These are phyloP conservation scores for Adela reaumurella DNA, from an alignment of 2,888 invertebrate species.

Conservation along the genomic window DNA sequence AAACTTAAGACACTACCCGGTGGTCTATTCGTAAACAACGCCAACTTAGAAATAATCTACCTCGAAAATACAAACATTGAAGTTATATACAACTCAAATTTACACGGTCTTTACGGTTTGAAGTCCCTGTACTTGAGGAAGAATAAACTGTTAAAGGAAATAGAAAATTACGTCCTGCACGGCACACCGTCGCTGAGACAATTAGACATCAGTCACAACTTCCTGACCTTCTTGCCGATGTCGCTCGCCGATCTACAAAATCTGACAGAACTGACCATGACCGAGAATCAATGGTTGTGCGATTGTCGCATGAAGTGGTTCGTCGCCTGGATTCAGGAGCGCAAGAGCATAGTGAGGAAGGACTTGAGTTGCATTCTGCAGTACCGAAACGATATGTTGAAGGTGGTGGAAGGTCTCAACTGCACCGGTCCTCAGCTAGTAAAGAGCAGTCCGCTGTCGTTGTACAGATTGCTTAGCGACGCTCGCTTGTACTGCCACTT, in stretches of 20 bases:
- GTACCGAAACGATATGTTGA: slow-evolving; percentile 67
- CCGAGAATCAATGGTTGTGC: slow-evolving; percentile 79
- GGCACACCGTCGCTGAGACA: slow-evolving; percentile 59
- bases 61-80: slow-evolving; percentile 66
- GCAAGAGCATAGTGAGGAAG: slow-evolving; percentile 48
- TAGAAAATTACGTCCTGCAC: slow-evolving; percentile 61
- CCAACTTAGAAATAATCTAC: slow-evolving; percentile 55
- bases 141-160: slow-evolving; percentile 57
- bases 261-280: slow-evolving; percentile 63
- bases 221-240: slow-evolving; percentile 65
- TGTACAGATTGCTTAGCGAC: slow-evolving; percentile 62
- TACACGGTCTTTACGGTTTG: slow-evolving; percentile 61
- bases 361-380: slow-evolving; percentile 64
- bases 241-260: slow-evolving; percentile 62
- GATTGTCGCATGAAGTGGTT: slow-evolving; percentile 86
- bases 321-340: slow-evolving; percentile 45
- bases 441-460: slow-evolving; percentile 58
- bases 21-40: slow-evolving; percentile 62
- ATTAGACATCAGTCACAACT: slow-evolving; percentile 69
- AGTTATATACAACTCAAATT: slow-evolving; percentile 61
- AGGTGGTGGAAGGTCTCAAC: slow-evolving; percentile 65
- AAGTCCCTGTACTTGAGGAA: slow-evolving; percentile 58
- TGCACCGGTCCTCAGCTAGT: slow-evolving; percentile 65
- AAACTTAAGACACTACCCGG: slow-evolving; percentile 56
- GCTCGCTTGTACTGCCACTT: slow-evolving; percentile 76